These are phyloP conservation scores for Axis porcinus DNA, from an alignment of 2,113 vertebrate genomes.

Conservation along the genomic window DNA sequence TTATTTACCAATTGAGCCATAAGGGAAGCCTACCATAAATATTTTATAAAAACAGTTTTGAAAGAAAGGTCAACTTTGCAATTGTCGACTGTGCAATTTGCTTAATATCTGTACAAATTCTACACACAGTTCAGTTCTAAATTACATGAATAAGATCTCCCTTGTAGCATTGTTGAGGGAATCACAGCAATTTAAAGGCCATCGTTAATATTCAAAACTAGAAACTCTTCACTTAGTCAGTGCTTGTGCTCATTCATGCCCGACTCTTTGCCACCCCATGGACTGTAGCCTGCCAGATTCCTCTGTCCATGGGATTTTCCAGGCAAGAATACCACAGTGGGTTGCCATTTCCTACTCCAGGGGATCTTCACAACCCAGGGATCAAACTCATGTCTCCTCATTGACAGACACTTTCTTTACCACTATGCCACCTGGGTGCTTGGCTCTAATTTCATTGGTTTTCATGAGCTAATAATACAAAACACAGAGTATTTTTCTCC, in stretches of 20 bases:
- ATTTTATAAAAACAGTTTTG: constrained; percentile 7
- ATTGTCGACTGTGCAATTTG: background rate
- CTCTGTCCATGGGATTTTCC: background rate
- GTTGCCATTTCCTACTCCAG: background rate
- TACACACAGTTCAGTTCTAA: constrained; percentile 30
- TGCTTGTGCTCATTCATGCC: background rate
- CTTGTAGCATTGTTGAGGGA: constrained; percentile 9
- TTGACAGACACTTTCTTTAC: background rate
- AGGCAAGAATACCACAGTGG: background rate
- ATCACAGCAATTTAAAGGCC: constrained; percentile 19
- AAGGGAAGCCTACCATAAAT: background rate
- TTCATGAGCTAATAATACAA: background rate
- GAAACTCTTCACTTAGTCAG: background rate
- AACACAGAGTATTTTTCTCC: background rate
- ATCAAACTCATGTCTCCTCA: background rate
- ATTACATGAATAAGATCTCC: background rate
- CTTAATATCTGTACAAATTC: constrained; percentile 50
- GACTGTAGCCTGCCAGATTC: background rate
- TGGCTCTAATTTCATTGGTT: constrained; percentile 40
- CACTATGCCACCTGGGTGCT: background rate
- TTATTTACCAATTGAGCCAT: background rate
- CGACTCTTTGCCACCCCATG: background rate
- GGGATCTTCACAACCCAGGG: background rate
- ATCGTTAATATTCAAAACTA: constrained; percentile 21
- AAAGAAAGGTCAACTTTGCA: background rate